Conservation (phyloP, 2,113 vertebrate genomes). For the Nannobrachium achirus region DNA sequence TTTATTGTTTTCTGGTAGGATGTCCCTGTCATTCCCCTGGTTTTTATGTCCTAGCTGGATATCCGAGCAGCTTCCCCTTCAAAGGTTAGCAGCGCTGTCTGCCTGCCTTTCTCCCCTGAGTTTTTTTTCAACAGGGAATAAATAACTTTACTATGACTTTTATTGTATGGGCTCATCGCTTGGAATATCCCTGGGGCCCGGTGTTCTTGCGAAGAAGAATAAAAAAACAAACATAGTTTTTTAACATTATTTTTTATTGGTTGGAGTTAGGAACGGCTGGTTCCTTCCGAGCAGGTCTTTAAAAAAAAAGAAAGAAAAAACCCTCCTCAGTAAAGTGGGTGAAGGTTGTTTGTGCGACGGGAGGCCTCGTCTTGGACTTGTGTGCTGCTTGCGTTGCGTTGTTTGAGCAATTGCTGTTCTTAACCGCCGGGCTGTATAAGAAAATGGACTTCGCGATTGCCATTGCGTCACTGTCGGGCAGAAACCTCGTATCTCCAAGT, state of each 20-base stretch:
- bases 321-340: slow-evolving; percentile 40
- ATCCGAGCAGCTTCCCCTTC: slow-evolving; percentile 69
- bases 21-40: slow-evolving; percentile 75
- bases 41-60: slow-evolving; percentile 78
- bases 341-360: slow-evolving; percentile 58
- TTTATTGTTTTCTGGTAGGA: slow-evolving; percentile 82
- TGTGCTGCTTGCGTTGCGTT: slow-evolving; percentile 32
- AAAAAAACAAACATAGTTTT: slow-evolving; percentile 78
- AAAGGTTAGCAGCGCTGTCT: slow-evolving; percentile 72
- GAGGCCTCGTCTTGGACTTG: slow-evolving; percentile 52
- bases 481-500: no score
- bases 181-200: slow-evolving; percentile 68
- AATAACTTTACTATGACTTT: slow-evolving; percentile 76
- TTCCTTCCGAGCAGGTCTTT: slow-evolving; percentile 66
- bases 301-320: slow-evolving; percentile 44
- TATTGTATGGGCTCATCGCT: slow-evolving; percentile 74
- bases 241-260: slow-evolving; percentile 25
- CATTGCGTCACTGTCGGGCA: no score
- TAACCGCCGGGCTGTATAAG: slow-evolving; percentile 2
- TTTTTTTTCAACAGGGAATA: slow-evolving; percentile 66
- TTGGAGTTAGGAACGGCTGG: slow-evolving; percentile 59
- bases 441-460: no score
- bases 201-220: slow-evolving; percentile 65
- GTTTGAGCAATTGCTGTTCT: slow-evolving; percentile 47
- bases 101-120: slow-evolving; percentile 45